Evolutionary conservation across 2,888 invertebrate genomes (phyloP).

Genomic region (Caprella mutica): DNA sequence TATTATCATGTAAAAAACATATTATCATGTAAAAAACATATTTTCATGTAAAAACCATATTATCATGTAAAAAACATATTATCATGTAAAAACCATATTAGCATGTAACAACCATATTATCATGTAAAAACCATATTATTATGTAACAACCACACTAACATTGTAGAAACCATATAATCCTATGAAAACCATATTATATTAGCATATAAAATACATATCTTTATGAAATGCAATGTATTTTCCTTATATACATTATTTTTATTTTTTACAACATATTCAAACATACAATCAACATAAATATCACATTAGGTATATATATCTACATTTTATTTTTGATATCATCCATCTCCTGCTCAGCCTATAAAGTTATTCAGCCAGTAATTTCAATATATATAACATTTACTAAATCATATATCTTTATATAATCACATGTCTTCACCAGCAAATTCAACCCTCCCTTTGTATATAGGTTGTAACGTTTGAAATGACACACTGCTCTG

Average conservation of each 20-base stretch:
- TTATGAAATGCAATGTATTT: too few relatives aligned
- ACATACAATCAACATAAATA: conserved; percentile 2
- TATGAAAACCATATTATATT: too few relatives aligned
- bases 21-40: too few relatives aligned
- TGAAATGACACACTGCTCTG: neutral
- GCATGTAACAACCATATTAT: too few relatives aligned
- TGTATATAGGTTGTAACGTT: neutral
- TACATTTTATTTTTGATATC: neutral
- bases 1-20: too few relatives aligned
- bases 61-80: too few relatives aligned
- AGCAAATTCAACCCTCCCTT: neutral
- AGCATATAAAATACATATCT: too few relatives aligned
- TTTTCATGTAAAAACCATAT: too few relatives aligned
- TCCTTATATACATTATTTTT: neutral
- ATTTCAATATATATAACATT: neutral
- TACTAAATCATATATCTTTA: neutral
- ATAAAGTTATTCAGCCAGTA: neutral
- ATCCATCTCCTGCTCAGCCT: neutral
- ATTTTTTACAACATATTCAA: neutral
- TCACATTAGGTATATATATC: conserved; percentile 8
- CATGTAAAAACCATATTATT: too few relatives aligned
- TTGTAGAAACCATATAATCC: too few relatives aligned
- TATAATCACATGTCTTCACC: neutral
- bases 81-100: too few relatives aligned
- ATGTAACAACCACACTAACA: too few relatives aligned